Evolutionary conservation across 37 sponge, comb jelly and placozoan genomes (phyloP).

Genomic region (Ianthella basta): DNA sequence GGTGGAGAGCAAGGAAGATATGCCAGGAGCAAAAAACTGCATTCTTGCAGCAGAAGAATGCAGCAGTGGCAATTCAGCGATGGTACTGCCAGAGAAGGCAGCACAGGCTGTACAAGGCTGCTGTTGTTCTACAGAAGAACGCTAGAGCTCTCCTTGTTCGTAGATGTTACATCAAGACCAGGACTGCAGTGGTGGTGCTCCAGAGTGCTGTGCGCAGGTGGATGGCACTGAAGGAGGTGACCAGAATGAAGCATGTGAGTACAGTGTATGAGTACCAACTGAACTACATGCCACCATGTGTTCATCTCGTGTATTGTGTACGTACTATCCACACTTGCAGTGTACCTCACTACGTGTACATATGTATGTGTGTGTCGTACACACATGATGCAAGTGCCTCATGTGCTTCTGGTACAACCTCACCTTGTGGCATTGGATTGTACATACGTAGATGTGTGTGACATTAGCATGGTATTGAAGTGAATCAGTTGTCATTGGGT

Average conservation of each 20-base stretch:
- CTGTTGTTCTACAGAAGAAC: not conserved
- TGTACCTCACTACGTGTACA: not conserved
- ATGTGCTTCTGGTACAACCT: not conserved
- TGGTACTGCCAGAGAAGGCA: not conserved
- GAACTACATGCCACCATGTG: too few species aligned
- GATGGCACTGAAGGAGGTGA: not conserved
- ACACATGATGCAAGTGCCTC: not conserved
- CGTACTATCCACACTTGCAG: too few species aligned
- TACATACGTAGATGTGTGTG: too few species aligned
- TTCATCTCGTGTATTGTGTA: too few species aligned
- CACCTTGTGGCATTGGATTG: too few species aligned
- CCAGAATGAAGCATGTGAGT: not conserved
- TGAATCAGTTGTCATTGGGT: not conserved
- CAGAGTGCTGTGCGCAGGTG: constrained; percentile 20
- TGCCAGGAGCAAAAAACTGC: not conserved
- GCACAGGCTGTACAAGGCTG: not conserved
- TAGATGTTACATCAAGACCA: not conserved
- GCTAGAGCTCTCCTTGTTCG: not conserved
- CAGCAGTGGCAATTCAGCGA: not conserved
- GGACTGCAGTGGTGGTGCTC: constrained; percentile 30
- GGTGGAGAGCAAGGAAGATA: constrained; percentile 16
- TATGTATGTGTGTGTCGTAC: not conserved
- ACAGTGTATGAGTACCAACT: constrained; percentile 22
- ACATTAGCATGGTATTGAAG: too few species aligned
- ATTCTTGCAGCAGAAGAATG: not conserved